phyloP scores from a whole-genome alignment of 2,113 vertebrate species.

The Nyctereutes procyonoides region DNA sequence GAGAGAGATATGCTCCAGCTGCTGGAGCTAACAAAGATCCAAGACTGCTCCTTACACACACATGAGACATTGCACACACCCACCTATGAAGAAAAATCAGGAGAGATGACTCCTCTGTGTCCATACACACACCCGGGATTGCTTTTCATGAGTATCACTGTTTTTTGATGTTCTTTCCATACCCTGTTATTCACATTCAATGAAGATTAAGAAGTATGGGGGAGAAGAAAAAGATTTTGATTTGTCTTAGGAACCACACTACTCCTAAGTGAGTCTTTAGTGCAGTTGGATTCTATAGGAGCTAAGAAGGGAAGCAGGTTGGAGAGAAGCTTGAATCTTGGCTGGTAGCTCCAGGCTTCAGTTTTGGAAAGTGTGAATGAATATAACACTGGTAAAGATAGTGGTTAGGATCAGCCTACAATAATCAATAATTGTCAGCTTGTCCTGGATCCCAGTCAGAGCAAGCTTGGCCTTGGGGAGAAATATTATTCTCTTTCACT shows the following conservation, averaged over 20 bases:
- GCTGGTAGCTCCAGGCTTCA: neutral
- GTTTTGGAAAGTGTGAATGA: neutral
- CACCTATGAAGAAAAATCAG: neutral
- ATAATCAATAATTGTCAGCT: neutral
- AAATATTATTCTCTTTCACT: neutral
- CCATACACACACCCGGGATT: rapidly evolving
- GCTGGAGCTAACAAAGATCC: neutral
- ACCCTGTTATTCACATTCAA: neutral
- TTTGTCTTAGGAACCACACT: neutral
- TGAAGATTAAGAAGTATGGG: neutral
- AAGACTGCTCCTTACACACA: neutral
- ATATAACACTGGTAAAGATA: neutral
- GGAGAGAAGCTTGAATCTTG: neutral
- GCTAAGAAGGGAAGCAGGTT: neutral
- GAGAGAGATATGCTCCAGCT: neutral
- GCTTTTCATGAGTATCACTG: neutral
- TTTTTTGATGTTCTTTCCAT: neutral
- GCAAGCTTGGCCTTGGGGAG: neutral
- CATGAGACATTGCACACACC: rapidly evolving
- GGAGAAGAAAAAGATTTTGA: neutral
- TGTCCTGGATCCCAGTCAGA: neutral
- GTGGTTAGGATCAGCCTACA: neutral
- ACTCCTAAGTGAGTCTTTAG: neutral
- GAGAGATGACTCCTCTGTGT: neutral
- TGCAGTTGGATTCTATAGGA: neutral